Evolutionary conservation across 2,797 vertebrate species (phyloP).

Genomic region (Siniperca undulata): DNA sequence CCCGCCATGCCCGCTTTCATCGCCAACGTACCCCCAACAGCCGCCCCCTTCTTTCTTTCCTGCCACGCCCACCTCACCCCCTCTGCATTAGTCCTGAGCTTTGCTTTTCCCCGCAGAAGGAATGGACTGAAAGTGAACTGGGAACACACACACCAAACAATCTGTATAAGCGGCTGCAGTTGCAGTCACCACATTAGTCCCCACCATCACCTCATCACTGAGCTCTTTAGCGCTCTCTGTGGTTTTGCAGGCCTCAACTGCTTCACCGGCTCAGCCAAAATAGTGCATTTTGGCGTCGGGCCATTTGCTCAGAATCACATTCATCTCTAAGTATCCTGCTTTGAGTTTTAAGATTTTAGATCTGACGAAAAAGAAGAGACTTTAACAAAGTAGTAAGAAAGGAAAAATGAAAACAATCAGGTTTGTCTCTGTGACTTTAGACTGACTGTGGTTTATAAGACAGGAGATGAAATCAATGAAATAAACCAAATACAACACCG

Average conservation of each 20-base stretch:
- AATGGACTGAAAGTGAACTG: slow-evolving; percentile 40
- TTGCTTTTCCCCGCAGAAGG: slow-evolving; percentile 30
- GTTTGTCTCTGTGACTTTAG: slow-evolving; percentile 81
- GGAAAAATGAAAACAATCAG: slow-evolving; percentile 80
- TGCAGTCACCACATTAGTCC: slow-evolving; percentile 33
- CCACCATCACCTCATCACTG: slow-evolving; percentile 31
- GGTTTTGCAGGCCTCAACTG: slow-evolving; percentile 42
- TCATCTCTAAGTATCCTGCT: slow-evolving; percentile 69
- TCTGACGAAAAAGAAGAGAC: slow-evolving; percentile 63
- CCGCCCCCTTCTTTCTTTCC: slow-evolving; percentile 19
- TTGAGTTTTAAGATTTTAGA: slow-evolving; percentile 86
- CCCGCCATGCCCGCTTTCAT: neutral
- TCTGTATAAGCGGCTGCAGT: slow-evolving; percentile 34
- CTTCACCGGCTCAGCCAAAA: slow-evolving; percentile 34
- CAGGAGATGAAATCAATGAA: slow-evolving; percentile 76
- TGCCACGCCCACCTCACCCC: neutral
- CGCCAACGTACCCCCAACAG: neutral
- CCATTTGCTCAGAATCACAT: slow-evolving; percentile 53
- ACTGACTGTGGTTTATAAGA: slow-evolving; percentile 82
- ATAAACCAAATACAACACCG: slow-evolving; percentile 87
- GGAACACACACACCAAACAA: slow-evolving; percentile 41
- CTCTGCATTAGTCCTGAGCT: slow-evolving; percentile 38
- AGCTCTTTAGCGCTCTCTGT: slow-evolving; percentile 42
- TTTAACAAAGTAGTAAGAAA: slow-evolving; percentile 65
- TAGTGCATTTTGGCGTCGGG: neutral